Percentiles rank a stretch among this genome's conserved stretches.
Evolutionary conservation across 2,113 vertebrate species (phyloP).

Genomic region (Corythoichthys haematopterus): DNA sequence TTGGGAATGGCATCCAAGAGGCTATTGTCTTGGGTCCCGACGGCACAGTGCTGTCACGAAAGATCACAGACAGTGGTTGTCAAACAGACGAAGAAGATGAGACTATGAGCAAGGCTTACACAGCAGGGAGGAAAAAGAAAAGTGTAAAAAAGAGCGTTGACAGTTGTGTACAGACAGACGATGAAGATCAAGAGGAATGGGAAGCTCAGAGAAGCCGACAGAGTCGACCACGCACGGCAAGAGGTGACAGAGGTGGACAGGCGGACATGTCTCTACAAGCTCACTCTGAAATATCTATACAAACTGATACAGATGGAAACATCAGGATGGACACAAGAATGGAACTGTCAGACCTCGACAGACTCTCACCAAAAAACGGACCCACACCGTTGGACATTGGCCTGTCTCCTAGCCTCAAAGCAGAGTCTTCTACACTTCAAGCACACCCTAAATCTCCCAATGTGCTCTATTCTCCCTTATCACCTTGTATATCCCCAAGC

Average conservation of each 20-base stretch:
- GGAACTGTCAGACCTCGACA: conserved; percentile 88
- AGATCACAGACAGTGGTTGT: conserved; percentile 92
- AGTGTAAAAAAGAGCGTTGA: conserved; percentile 88
- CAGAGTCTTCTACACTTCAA: conserved; percentile 82
- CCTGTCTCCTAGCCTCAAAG: conserved; percentile 83
- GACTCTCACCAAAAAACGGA: conserved; percentile 86
- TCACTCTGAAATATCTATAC: conserved; percentile 94
- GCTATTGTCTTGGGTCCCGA: conserved; percentile 63
- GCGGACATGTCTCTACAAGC: conserved; percentile 90
- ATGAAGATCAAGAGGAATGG: conserved; percentile 98
- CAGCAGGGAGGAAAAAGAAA: conserved; percentile 80
- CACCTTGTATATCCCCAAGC: conserved; percentile 87
- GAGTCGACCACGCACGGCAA: conserved; percentile 79
- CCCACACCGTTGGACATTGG: conserved; percentile 92
- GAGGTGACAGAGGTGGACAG: conserved; percentile 79
- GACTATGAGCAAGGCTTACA: conserved; percentile 78
- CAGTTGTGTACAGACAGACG: conserved; percentile 95
- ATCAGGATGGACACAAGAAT: conserved; percentile 87
- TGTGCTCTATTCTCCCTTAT: conserved; percentile 95
- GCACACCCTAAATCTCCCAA: conserved; percentile 93
- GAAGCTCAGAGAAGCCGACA: conserved; percentile 83
- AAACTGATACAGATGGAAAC: conserved; percentile 89
- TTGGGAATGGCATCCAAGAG: conserved; percentile 61
- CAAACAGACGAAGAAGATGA: conserved; percentile 95
- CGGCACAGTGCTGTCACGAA: conserved; percentile 75